phyloP scores from a whole-genome alignment of 2,888 invertebrate genomes.

The Himalopsyche japonica region DNA sequence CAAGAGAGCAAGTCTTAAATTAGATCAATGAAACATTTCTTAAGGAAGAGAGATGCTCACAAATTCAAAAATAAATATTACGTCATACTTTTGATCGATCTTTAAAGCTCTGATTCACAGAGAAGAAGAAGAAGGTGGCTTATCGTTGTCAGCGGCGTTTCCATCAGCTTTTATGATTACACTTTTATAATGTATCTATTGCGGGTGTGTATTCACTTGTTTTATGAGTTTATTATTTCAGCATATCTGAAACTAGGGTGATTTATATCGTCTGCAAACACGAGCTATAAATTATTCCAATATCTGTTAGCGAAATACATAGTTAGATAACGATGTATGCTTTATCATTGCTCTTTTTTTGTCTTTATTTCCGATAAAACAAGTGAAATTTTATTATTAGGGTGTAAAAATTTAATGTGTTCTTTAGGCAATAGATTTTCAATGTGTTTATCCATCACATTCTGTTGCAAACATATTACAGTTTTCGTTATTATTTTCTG shows the following conservation, averaged over 20 bases:
- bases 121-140: neutral
- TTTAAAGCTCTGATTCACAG: neutral
- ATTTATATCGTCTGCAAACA: neutral
- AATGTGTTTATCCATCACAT: too few relatives aligned
- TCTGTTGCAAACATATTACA: too few relatives aligned
- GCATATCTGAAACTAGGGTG: neutral
- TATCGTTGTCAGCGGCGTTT: neutral
- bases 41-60: neutral
- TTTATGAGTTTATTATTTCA: neutral
- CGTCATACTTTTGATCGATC: slow-evolving; percentile 4
- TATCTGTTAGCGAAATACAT: too few relatives aligned
- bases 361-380: too few relatives aligned
- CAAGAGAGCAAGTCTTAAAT: neutral
- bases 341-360: too few relatives aligned
- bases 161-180: neutral
- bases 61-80: slow-evolving; percentile 4
- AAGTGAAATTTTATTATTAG: too few relatives aligned
- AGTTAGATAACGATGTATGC: too few relatives aligned
- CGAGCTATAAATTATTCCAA: too few relatives aligned
- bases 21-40: neutral
- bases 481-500: too few relatives aligned
- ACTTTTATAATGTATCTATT: neutral
- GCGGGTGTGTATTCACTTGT: neutral
- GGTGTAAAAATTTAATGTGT: too few relatives aligned
- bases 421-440: too few relatives aligned